Base-by-base conservation (phyloP, 2,888 invertebrate genomes). In the Chalcis sispes region DNA sequence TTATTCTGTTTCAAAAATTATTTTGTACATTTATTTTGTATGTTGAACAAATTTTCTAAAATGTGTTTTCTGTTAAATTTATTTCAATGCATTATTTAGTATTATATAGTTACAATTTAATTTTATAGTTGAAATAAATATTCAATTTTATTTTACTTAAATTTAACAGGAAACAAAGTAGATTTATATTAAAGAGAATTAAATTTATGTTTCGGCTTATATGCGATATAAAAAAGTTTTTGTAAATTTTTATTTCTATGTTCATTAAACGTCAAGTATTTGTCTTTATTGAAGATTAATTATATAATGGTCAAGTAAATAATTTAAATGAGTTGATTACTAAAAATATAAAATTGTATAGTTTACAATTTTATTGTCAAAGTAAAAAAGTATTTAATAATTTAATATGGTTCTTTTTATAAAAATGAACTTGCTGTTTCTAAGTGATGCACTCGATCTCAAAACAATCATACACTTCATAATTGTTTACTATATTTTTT, bases 371-470 rank as follows among this genome's bases (percentile, higher is more conserved):
- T 69, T 58, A 48, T 64, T 36, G 69, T 2, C 13, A 7, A 64
- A 36, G 10, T 20, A 64, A 46, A n/a, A 58, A 46, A 46, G 13
- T 59, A 52, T 59, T 72, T 46, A 5, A 25, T 62, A 52, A 65
- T 54, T 54, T 65, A 8, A 13, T 10, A 42, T 32, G 29, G 10
- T 61, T 74, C 15, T 56, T 20, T 25, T 62, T 32, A 48, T 52
- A n/a, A 59, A 58, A 56, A 46, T 23, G 10, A 67, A 32, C 10
- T 61, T 27, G n/a, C 36, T 61, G 4, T 58, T 20, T 29, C 25
- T 54, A 48, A 69, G 48, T 62, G 48, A 56, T 74, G 48, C 56
- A 74, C 52, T 59, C 66, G 75, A 75, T 75, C 75, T 75, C 75
- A 71, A 70, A 62, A 75, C 50, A 71, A 70, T 61, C 29, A 46